A percentile compares a stretch with the other conserved stretches of the same genome.
phyloP scores from a whole-genome alignment of 1,140 invertebrate genomes.

The Drosophila biarmipes region DNA sequence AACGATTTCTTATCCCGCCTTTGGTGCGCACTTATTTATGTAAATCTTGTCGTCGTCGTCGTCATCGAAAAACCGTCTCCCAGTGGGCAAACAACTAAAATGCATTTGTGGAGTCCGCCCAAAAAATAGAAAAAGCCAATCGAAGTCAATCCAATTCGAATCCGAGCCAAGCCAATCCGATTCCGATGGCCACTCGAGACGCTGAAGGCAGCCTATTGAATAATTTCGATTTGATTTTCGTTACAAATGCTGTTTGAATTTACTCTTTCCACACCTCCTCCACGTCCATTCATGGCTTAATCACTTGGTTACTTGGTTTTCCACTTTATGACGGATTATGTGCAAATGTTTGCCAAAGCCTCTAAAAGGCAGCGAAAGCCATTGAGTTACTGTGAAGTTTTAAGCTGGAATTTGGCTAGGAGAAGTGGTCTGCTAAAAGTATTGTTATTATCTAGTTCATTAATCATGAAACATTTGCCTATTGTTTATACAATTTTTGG shows the following conservation, averaged over 20 bases:
- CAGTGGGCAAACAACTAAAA: constrained; percentile 64
- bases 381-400: constrained; percentile 54
- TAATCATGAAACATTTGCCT: constrained; percentile 51
- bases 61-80: constrained; percentile 33
- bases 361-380: constrained; percentile 33
- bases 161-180: constrained; percentile 45
- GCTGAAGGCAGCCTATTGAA: constrained; percentile 67
- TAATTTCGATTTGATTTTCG: constrained; percentile 71
- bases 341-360: constrained; percentile 63
- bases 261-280: constrained; percentile 3
- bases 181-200: constrained; percentile 46
- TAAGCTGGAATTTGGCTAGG: constrained; percentile 26
- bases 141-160: constrained; percentile 45
- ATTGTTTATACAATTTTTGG: constrained; percentile 5
- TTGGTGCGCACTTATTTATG: constrained; percentile 74
- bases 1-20: constrained; percentile 64
- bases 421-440: constrained; percentile 21
- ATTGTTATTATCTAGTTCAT: constrained; percentile 24
- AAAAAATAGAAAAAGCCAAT: constrained; percentile 19
- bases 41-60: constrained; percentile 62
- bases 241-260: constrained; percentile 44
- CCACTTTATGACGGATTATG: constrained; percentile 78
- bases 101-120: constrained; percentile 62
- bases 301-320: constrained; percentile 78
- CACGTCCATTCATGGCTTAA: constrained; percentile 55